Base-by-base conservation (phyloP, 35 echinoderm and acorn worm genomes). In the Ptychodera flava region DNA sequence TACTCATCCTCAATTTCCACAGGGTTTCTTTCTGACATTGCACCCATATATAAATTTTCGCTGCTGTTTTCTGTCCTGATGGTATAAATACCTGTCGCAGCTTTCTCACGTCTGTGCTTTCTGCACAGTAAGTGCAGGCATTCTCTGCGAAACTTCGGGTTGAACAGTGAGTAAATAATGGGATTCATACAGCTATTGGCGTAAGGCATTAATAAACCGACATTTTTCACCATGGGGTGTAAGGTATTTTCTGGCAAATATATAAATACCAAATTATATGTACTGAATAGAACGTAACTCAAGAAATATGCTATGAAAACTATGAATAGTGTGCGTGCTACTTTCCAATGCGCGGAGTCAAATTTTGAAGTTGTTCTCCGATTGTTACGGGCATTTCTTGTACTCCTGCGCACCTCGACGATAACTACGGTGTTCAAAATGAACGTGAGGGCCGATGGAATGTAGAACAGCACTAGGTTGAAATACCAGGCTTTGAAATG, bases 111-210 rank as follows among this genome's bases (percentile, higher is more conserved):
- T n/a, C n/a, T n/a, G n/a, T n/a, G n/a, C n/a, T n/a, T n/a, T n/a
- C n/a, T n/a, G n/a, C n/a, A n/a, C n/a, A n/a, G n/a, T n/a, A n/a
- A n/a, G n/a, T n/a, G n/a, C n/a, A 30, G 10, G 75, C 79, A 88
- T 22, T 78, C 34, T 6, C 34, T 78, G 15, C 91, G 87, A 53
- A 93, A 93, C 32, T 33, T 77, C 0, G 27, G 77, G 34, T 93
- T 89, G 77, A 89, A 35, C 36, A 93, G 10, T 12, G 91, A 96
- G 30, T 96, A 96, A 0, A 96, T 78, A 0, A 96, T 83, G 0
- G 94, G 91, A 36, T 96, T 96, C 85, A 96, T 89, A 33, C 94
- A 96, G 33, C 88, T 89, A 80, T 96, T 96, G 29, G 85, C 91
- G 81, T 93, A 96, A 15, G 91, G 90, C 27, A 90, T n/a, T 0